These are phyloP conservation scores for Tetramorium parvispinum DNA, from an alignment of 1,140 invertebrate genomes.

Conservation along the genomic window DNA sequence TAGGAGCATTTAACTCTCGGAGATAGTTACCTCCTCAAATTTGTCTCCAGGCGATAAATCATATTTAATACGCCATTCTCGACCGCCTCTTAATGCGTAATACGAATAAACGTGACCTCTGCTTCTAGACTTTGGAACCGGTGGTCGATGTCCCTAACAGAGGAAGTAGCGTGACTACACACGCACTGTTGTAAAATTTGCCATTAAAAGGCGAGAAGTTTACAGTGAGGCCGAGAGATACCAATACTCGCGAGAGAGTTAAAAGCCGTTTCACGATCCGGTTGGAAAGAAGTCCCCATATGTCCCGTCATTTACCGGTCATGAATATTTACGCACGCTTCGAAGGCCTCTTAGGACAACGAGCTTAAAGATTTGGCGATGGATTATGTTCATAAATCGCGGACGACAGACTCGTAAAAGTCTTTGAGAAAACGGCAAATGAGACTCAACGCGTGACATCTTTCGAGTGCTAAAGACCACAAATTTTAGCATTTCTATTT, in stretches of 20 bases:
- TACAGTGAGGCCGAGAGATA: neutral
- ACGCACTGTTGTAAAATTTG: slow-evolving; percentile 32
- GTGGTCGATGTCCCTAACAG: slow-evolving; percentile 13
- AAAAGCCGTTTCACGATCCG: slow-evolving; percentile 23
- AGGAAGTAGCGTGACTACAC: slow-evolving; percentile 17
- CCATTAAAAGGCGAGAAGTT: slow-evolving; percentile 39
- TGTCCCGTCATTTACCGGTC: slow-evolving; percentile 61
- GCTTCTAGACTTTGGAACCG: slow-evolving; percentile 2
- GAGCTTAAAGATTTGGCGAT: slow-evolving; percentile 35
- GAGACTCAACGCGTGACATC: neutral
- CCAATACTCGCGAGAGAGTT: slow-evolving; percentile 5
- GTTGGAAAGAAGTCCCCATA: slow-evolving; percentile 43
- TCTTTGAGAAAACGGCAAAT: neutral
- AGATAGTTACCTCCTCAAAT: neutral
- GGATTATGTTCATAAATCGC: slow-evolving; percentile 22
- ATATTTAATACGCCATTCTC: slow-evolving; percentile 10
- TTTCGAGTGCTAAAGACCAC: neutral
- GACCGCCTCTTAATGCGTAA: slow-evolving; percentile 8
- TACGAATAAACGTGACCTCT: slow-evolving; percentile 34
- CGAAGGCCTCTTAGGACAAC: slow-evolving; percentile 33
- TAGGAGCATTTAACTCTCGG: neutral
- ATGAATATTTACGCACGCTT: slow-evolving; percentile 73
- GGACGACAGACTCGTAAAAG: slow-evolving; percentile 18
- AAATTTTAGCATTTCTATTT: neutral
- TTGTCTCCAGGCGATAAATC: slow-evolving; percentile 3